Percentiles rank a stretch among this genome's conserved stretches.
Conservation (phyloP, 64 coral and sea anemone genomes). For the Montipora cactus region DNA sequence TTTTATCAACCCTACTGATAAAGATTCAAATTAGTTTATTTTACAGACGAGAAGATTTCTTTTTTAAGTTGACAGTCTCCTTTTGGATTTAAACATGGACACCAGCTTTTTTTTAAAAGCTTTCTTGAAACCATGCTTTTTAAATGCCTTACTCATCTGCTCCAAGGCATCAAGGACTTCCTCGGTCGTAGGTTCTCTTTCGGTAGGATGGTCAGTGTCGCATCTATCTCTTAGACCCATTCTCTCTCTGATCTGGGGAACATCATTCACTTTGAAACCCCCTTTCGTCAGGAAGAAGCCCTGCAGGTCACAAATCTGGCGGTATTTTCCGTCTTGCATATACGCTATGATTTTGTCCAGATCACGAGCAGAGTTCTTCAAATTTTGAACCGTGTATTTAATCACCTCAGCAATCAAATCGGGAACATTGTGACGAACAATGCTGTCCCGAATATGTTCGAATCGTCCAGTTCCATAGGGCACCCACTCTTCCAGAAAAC, state of each 20-base stretch:
- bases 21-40: no score
- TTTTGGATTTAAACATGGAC: no score
- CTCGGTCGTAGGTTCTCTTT: conserved; percentile 16
- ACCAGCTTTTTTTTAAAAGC: no score
- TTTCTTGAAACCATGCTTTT: neutral
- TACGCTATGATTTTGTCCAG: conserved; percentile 1
- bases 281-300: conserved; percentile 40
- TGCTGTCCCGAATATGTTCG: conserved; percentile 11
- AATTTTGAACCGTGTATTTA: neutral
- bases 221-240: neutral
- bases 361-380: neutral
- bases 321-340: conserved; percentile 14
- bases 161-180: neutral
- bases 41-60: no score
- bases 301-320: conserved; percentile 58
- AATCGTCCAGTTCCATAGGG: neutral
- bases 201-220: neutral
- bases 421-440: neutral
- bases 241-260: neutral
- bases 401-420: neutral
- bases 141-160: conserved; percentile 3
- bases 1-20: no score
- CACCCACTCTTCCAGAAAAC: conserved; percentile 40
- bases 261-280: conserved; percentile 29
- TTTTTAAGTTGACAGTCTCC: no score